Evolutionary conservation across 2,888 invertebrate genomes (phyloP), one percentile per base, ranked within the genome.

Genomic region (Cephus nigrinus): DNA sequence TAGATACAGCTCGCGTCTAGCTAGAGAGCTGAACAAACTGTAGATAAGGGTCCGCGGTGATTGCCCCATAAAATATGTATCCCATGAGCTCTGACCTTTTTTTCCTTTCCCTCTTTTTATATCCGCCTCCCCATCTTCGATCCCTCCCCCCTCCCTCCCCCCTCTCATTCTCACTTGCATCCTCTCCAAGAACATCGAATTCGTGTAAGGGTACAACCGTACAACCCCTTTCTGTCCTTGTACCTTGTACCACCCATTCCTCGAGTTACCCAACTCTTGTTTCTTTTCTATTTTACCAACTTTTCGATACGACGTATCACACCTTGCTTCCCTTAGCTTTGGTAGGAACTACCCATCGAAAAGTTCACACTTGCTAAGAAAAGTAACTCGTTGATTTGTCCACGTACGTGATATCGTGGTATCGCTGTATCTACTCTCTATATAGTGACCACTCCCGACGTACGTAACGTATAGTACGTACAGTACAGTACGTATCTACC

Each of bases 21-120:
- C 80, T 83, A 80, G 84, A 86, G 85, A 84, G 86, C 88, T 89
- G 87, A 87, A 86, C 87, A 90, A 90, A 90, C 90, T 85, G 88
- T 85, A 89, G 90, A 90, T 90, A 90, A 91, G 90, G 86, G 89
- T 87, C 83, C 83, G 86, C 85, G 88, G 89, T 90, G 90, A 91
- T 91, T 90, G 88, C 88, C 84, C 90, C 86, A 88, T 91, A 89
- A 90, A 91, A 90, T 89, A 91, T 90, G 90, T 90, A 91, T 90
- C 86, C 83, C 82, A 83, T 83, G 82, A 84, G 84, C 83, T 79
- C 79, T 85, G 85, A 83, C 84, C 85, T 86, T 83, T 82, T 79
- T 79, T 82, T 79, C 80, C 77, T 80, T 80, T 84, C 79, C 72
- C 74, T 32, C 79, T 72, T n/a, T 75, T 32, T 71, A 71, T 33